Evolutionary conservation across 2,797 vertebrate species (phyloP).

Genomic region (Muscicapa striata): DNA sequence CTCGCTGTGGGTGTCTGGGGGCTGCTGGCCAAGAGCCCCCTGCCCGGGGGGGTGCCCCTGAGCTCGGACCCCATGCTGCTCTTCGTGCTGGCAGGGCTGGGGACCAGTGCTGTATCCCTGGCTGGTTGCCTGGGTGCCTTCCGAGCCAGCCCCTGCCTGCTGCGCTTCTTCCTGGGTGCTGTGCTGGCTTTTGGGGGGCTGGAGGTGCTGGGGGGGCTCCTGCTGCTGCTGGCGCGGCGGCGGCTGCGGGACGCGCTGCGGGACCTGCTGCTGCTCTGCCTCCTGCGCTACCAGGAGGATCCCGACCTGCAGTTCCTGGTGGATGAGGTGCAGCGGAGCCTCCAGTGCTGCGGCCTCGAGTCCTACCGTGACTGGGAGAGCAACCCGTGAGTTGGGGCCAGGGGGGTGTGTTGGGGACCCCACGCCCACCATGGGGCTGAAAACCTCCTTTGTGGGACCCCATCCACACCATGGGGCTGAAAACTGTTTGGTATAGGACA

Average conservation of each 20-base stretch:
- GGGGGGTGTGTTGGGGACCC: too few species aligned
- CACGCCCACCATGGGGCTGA: fast-evolving
- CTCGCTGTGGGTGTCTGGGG: constrained; percentile 88
- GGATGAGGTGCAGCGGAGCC: constrained; percentile 86
- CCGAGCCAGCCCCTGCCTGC: constrained; percentile 82
- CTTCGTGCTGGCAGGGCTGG: constrained; percentile 77
- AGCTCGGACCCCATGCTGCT: constrained; percentile 87
- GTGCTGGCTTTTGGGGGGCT: constrained; percentile 74
- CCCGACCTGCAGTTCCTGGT: constrained; percentile 88
- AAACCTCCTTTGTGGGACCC: too few species aligned
- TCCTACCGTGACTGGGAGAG: constrained; percentile 89
- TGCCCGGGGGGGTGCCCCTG: constrained; percentile 61
- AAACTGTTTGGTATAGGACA: neutral
- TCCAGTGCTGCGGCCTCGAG: constrained; percentile 88
- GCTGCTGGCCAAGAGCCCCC: constrained; percentile 83
- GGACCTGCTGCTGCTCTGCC: constrained; percentile 76
- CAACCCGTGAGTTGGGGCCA: constrained; percentile 82
- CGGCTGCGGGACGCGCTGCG: constrained; percentile 76
- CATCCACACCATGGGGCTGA: too few species aligned
- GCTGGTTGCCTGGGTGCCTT: constrained; percentile 85
- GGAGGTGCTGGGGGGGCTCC: constrained; percentile 78
- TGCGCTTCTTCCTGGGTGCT: constrained; percentile 77
- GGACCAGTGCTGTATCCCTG: constrained; percentile 79
- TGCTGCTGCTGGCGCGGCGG: constrained; percentile 76
- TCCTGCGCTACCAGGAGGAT: constrained; percentile 86